These are phyloP conservation scores for Rhynchophorus ferrugineus DNA, from an alignment of 1,140 invertebrate genomes.

Conservation along the genomic window DNA sequence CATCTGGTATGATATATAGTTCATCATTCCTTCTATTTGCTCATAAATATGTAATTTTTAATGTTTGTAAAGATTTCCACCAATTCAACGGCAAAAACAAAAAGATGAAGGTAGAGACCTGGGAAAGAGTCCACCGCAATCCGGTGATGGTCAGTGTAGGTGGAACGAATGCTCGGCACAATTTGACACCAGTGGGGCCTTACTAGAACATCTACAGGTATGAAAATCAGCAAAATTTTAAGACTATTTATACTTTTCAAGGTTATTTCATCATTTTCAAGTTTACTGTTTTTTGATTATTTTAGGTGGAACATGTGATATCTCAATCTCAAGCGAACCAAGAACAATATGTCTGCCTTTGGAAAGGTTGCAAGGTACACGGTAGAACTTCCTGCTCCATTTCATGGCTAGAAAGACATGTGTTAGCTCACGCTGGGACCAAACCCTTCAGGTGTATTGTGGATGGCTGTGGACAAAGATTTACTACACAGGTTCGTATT, in stretches of 20 bases:
- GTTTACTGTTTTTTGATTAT: no score
- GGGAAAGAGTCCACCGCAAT: constrained; percentile 28
- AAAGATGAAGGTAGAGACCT: constrained; percentile 33
- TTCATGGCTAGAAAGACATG: constrained; percentile 88
- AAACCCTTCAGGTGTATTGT: constrained; percentile 95
- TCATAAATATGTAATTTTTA: not conserved
- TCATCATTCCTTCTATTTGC: not conserved
- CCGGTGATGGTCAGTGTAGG: constrained; percentile 53
- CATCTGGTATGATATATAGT: no score
- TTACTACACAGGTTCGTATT: constrained; percentile 74
- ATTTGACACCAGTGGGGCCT: constrained; percentile 67
- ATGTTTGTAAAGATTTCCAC: constrained; percentile 49
- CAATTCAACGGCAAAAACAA: constrained; percentile 38
- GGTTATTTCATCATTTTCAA: not conserved
- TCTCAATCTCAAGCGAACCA: constrained; percentile 72
- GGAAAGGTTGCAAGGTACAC: constrained; percentile 92
- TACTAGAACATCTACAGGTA: constrained; percentile 86
- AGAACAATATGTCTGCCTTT: constrained; percentile 82
- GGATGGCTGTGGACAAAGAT: constrained; percentile 82
- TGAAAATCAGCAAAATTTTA: no score
- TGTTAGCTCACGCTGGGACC: constrained; percentile 83
- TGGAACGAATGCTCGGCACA: constrained; percentile 78
- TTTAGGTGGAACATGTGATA: constrained; percentile 74
- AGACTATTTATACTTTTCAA: not conserved
- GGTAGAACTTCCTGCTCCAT: constrained; percentile 82